These are phyloP conservation scores for rat (Rattus norvegicus) DNA, from an alignment of 2,113 vertebrate species.

Conservation along the genomic window GRCr8 NC_086032.1:70056001-70056500, in stretches of 20 bases:
- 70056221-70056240: conserved; percentile 85
- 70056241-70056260: conserved; percentile 86
- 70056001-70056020: conserved; percentile 88
- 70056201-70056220: conserved; percentile 87
- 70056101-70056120: conserved; percentile 87
- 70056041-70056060: conserved; percentile 84
- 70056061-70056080: conserved; percentile 83
- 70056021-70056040: conserved; percentile 82
- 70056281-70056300: conserved; percentile 93
- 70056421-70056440: conserved; percentile 34
- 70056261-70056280: conserved; percentile 88
- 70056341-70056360: conserved; percentile 94
- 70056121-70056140: conserved; percentile 87
- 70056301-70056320: conserved; percentile 93
- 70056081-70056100: conserved; percentile 86
- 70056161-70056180: conserved; percentile 86
- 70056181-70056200: conserved; percentile 87
- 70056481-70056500: conserved; percentile 53
- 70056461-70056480: conserved; percentile 59
- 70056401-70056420: not conserved
- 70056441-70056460: conserved; percentile 33
- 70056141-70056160: conserved; percentile 88
- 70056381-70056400: conserved; percentile 16
- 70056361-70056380: conserved; percentile 56
- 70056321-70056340: conserved; percentile 93